phyloP scores from a whole-genome alignment of 2,888 invertebrate species.

The Schizotus pectinicornis region DNA sequence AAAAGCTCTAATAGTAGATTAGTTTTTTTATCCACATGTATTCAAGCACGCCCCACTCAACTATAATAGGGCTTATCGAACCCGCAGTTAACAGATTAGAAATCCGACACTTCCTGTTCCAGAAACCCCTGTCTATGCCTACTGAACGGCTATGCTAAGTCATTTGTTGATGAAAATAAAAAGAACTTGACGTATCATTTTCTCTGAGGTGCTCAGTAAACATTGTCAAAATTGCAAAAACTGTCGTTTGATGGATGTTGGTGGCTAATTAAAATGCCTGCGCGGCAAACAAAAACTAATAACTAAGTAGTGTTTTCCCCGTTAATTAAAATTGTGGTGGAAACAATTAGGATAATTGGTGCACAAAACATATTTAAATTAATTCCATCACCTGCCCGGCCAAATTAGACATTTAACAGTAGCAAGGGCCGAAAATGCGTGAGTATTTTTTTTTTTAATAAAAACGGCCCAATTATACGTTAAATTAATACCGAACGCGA shows the following conservation, averaged over 20 bases:
- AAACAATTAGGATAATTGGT: constrained; percentile 1
- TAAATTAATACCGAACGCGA: constrained; percentile 17
- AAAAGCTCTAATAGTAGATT: too few relatives aligned
- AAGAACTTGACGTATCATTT: not conserved
- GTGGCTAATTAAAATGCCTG: constrained; percentile 1
- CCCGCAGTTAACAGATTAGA: too few relatives aligned
- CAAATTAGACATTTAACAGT: constrained; percentile 23
- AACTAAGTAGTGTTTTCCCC: not conserved
- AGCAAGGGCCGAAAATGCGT: constrained; percentile 16
- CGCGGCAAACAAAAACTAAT: not conserved
- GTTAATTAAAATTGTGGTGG: not conserved
- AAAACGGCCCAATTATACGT: constrained; percentile 19
- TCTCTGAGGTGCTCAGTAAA: not conserved
- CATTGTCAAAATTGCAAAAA: not conserved
- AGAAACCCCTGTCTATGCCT: too few relatives aligned
- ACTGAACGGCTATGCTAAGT: too few relatives aligned
- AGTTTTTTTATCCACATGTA: too few relatives aligned
- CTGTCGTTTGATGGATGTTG: not conserved
- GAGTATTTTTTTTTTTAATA: constrained; percentile 10
- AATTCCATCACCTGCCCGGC: constrained; percentile 27
- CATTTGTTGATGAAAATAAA: too few relatives aligned
- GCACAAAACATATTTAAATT: constrained; percentile 15
- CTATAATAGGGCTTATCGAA: too few relatives aligned
- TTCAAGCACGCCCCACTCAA: too few relatives aligned
- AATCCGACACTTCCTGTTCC: too few relatives aligned